Evolutionary conservation across 2,113 vertebrate genomes (phyloP).

Genomic region (Vulpes vulpes): DNA sequence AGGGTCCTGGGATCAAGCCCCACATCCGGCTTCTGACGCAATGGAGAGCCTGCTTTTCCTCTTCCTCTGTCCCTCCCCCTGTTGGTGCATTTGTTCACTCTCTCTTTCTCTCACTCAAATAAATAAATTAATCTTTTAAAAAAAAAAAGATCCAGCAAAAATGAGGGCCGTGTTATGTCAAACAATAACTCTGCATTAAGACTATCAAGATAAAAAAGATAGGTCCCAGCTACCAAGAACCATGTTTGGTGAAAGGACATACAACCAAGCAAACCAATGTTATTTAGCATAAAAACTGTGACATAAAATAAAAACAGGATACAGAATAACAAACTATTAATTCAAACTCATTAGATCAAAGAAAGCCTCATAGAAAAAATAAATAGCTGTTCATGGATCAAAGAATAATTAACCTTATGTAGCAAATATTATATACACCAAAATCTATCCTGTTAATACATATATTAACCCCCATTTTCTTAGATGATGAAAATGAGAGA

Average conservation of each 20-base stretch:
- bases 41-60: no score
- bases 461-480: conserved; percentile 13
- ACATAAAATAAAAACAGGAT: background rate
- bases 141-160: background rate
- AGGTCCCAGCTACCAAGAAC: background rate
- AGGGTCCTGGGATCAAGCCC: no score
- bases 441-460: background rate
- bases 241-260: background rate
- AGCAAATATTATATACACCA: background rate
- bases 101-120: no score
- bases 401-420: background rate
- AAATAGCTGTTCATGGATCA: background rate
- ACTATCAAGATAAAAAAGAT: background rate
- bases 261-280: background rate
- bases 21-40: no score
- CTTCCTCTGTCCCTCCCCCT: no score
- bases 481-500: background rate
- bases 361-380: background rate
- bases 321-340: background rate
- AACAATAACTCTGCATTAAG: background rate
- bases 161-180: background rate
- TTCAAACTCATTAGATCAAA: background rate
- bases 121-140: no score
- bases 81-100: no score
- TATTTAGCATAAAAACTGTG: background rate